Evolutionary conservation across 2,113 vertebrate species (phyloP), one percentile per base, ranked within the genome.

Genomic region (Brachyhypopomus occidentalis): DNA sequence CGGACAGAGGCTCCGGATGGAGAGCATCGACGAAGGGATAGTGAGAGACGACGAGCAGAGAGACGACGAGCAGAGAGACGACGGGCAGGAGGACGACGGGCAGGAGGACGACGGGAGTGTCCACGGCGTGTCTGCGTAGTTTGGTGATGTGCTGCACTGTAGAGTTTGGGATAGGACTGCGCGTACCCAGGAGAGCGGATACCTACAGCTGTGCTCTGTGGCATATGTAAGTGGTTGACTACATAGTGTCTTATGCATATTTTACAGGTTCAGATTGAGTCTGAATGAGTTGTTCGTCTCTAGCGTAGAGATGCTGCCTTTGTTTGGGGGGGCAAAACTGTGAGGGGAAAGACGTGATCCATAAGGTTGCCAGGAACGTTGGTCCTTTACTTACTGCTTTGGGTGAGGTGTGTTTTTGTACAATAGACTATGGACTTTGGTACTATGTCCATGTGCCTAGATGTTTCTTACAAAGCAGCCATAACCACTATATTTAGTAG

Each of bases 21-120:
- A 98, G 89, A 99, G 97, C 85, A 99, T 99, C 0, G 96, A 98
- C 41, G 98, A 99, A 91, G 97, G 96, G 78, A 95, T 94, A 3
- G 82, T 95, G 66, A 95, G 89, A 90, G 93, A 95, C 2, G 36
- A 92, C 84, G 78, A 86, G 0, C 20, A 52, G 34, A 87, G 91
- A 66, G 86, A 72, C 12, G 76, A 76, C 17, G 84, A n/a, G n/a
- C n/a, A n/a, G n/a, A n/a, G n/a, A 90, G 93, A 95, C 2, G 36
- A 92, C 84, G 78, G 86, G 0, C 20, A 52, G 34, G 88, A 91
- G 90, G 93, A 95, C 2, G 36, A 92, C 84, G 78, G 86, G 0
- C 20, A 52, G 34, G 88, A 91, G 63, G 86, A 72, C 12, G 76
- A 76, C 17, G 84, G 75, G 72, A 76, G 74, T 34, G 52, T 67